Evolutionary conservation across 2,797 vertebrate species (phyloP), one percentile per base, ranked within the genome.

Genomic region (Oreochromis mossambicus): DNA sequence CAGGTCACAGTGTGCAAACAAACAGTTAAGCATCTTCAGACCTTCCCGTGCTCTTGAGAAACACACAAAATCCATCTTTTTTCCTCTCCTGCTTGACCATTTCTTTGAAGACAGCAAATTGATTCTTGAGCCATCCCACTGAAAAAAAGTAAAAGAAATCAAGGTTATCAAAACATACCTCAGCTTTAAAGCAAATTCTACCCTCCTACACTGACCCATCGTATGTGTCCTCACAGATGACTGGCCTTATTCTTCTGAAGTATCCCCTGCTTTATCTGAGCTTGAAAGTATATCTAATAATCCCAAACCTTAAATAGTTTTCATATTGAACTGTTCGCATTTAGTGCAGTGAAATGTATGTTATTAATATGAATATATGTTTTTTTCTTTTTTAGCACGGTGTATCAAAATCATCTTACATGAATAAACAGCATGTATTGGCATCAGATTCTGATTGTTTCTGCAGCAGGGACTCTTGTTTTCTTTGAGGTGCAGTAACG

Each of bases 81-180:
- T 43, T 15, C 38, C 56, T 43, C 43, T 54, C 5, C 41, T 14
- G 32, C 79, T 85, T 80, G 61, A 24, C 52, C 21, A 48, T 81
- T 79, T 84, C 88, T 90, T 88, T 92, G 78, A 91, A 91, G 87
- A 83, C 56, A 81, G 80, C 10, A 78, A 84, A 88, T 79, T 81
- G 85, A 90, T 90, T 92, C 51, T 83, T 73, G 46, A 68, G 38
- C 70, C 73, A 34, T 13, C 43, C 26, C 68, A 32, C 15, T 32
- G 36, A 55, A 46, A 51, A 29, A n/a, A 55, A 11, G 58, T 77
- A 43, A 68, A 43, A 1, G 24, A 77, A 77, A 82, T 50, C 79
- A 76, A 83, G 78, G 50, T 68, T 54, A 41, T 87, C 15, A 78
- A 87, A 83, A 86, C 61, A 68, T 58, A 77, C 51, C 78, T 85